Evolutionary conservation across 1,140 invertebrate genomes (phyloP).

Genomic region (Formica exsecta): DNA sequence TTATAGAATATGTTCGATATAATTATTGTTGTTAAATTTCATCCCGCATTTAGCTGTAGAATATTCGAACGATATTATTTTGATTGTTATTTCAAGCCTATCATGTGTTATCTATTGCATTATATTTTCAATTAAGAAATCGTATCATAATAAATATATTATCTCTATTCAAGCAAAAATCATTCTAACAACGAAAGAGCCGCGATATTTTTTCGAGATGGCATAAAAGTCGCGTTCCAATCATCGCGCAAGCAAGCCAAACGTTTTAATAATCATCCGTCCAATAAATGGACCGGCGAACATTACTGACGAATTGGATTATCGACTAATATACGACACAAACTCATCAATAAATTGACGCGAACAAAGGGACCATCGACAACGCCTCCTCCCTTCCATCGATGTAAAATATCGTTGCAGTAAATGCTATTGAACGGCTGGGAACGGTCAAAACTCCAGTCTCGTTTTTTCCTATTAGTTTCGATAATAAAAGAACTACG

Average conservation of each 20-base stretch:
- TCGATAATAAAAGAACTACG: not conserved
- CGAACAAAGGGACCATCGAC: slow-evolving; percentile 31
- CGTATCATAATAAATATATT: not conserved
- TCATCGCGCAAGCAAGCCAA: slow-evolving; percentile 18
- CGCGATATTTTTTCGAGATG: not conserved
- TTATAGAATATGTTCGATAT: not conserved
- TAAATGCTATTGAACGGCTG: slow-evolving; percentile 12
- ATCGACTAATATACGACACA: slow-evolving; percentile 25
- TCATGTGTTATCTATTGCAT: not conserved
- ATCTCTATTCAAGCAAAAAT: not conserved
- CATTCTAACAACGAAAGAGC: not conserved
- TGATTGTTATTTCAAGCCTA: not conserved
- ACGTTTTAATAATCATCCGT: slow-evolving; percentile 47
- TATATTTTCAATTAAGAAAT: slow-evolving; percentile 2
- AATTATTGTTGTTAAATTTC: slow-evolving; percentile 8
- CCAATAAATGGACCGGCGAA: slow-evolving; percentile 6
- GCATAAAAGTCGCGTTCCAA: slow-evolving; percentile 11
- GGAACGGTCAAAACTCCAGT: slow-evolving; percentile 24
- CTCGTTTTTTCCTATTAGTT: slow-evolving; percentile 17
- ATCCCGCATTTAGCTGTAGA: slow-evolving; percentile 15
- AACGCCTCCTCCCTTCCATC: not conserved
- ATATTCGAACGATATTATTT: not conserved
- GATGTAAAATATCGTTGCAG: slow-evolving; percentile 21
- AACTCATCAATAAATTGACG: slow-evolving; percentile 47
- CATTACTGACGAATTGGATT: slow-evolving; percentile 49